Conservation (phyloP, 2,797 vertebrate genomes). For the Channa striata region DNA sequence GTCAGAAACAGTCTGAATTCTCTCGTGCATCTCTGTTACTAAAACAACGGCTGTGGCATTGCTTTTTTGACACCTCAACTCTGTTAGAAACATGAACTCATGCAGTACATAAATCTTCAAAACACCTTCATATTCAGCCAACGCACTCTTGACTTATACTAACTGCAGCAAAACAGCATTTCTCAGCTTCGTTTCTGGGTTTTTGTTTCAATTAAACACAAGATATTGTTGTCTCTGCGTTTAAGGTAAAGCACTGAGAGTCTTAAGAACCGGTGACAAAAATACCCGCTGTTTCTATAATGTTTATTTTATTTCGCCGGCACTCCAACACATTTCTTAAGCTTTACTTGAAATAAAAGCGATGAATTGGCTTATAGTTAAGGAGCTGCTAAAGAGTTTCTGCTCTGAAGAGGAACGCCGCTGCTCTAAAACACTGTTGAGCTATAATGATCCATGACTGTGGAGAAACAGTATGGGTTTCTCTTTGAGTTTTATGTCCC, state of each 20-base stretch:
- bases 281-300: constrained; percentile 31
- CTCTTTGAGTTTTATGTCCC: constrained; percentile 86
- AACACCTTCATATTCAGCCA: constrained; percentile 12
- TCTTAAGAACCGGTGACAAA: constrained; percentile 12
- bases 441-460: constrained; percentile 81
- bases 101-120: constrained; percentile 11
- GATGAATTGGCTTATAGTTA: constrained; percentile 39
- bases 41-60: constrained; percentile 41
- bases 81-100: constrained; percentile 21
- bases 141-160: constrained; percentile 3
- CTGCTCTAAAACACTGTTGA: constrained; percentile 64
- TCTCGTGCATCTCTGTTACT: constrained; percentile 50
- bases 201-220: constrained; percentile 3
- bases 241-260: constrained; percentile 34
- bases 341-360: constrained; percentile 19
- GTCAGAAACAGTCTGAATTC: constrained; percentile 56
- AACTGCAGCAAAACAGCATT: not conserved
- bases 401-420: constrained; percentile 54
- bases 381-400: constrained; percentile 59
- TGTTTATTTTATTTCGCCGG: constrained; percentile 24
- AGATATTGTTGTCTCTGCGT: constrained; percentile 19
- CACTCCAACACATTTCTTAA: constrained; percentile 37
- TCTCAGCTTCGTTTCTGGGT: not conserved
- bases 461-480: constrained; percentile 73
- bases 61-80: constrained; percentile 24